Percentiles rank a stretch among this genome's conserved stretches.
phyloP scores from a whole-genome alignment of 2,888 invertebrate genomes.

The Eupithecia subfuscata region DNA sequence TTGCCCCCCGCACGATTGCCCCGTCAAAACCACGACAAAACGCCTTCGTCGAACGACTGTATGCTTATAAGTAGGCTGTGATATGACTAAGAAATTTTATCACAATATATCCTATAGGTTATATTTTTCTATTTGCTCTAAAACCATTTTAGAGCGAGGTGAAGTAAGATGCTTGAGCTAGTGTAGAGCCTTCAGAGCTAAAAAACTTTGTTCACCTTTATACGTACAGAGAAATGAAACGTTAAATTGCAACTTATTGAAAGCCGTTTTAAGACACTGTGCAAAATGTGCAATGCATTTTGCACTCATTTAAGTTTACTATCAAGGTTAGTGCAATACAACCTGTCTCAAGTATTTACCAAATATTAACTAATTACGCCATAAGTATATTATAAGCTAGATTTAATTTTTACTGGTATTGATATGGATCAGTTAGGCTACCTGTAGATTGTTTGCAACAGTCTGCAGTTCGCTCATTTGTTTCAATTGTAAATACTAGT shows the following conservation, averaged over 20 bases:
- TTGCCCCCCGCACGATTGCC: too few relatives aligned
- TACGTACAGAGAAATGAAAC: not conserved
- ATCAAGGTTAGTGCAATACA: slow-evolving; percentile 53
- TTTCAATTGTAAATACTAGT: too few relatives aligned
- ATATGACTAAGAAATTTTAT: not conserved
- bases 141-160: not conserved
- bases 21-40: too few relatives aligned
- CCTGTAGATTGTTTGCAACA: too few relatives aligned
- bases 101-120: not conserved
- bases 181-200: not conserved
- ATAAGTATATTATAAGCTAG: not conserved
- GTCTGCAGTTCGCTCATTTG: too few relatives aligned
- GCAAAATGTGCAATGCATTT: not conserved
- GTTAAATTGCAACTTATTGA: slow-evolving; percentile 9
- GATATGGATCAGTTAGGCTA: too few relatives aligned
- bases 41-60: too few relatives aligned
- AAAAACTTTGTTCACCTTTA: not conserved
- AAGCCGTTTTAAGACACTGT: not conserved
- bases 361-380: not conserved
- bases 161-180: not conserved
- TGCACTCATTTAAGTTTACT: slow-evolving; percentile 23
- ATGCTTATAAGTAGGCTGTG: too few relatives aligned
- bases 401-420: not conserved
- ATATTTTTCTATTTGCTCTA: not conserved
- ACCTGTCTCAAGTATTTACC: slow-evolving; percentile 43